Evolutionary conservation across 2,113 vertebrate genomes (phyloP).

Genomic region (Cyphomyrus plagiostoma): DNA sequence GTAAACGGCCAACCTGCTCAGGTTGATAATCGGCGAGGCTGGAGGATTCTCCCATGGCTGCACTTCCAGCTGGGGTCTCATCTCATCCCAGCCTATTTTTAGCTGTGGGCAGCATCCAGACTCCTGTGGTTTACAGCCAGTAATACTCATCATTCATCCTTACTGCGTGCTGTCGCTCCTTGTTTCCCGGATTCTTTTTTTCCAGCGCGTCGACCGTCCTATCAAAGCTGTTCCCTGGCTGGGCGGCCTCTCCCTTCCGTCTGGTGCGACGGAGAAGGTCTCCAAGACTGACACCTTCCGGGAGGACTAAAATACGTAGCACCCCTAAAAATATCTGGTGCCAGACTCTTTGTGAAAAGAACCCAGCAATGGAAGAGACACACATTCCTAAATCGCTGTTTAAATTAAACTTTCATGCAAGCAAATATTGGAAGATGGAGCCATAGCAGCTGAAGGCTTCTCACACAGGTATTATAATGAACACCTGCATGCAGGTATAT

Average conservation of each 20-base stretch:
- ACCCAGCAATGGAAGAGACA: not conserved
- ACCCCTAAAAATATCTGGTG: not conserved
- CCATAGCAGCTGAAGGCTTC: not conserved
- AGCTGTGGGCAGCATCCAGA: not conserved
- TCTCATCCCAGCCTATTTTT: not conserved
- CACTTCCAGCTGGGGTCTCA: not conserved
- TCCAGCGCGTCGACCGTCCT: not conserved
- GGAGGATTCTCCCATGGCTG: not conserved
- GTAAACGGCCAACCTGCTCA: not conserved
- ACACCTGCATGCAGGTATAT: not conserved
- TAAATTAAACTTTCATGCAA: not conserved
- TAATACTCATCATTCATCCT: not conserved
- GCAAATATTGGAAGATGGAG: not conserved
- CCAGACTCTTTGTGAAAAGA: not conserved
- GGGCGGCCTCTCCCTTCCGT: not conserved
- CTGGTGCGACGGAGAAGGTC: not conserved
- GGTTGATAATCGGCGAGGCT: not conserved
- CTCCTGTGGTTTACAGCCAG: not conserved
- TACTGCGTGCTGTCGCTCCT: not conserved
- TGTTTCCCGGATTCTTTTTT: not conserved
- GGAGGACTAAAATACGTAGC: not conserved
- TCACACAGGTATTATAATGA: not conserved
- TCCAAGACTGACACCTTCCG: not conserved
- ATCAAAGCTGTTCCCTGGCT: not conserved
- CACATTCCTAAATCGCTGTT: not conserved